A percentile compares a stretch with the other conserved stretches of the same genome.
Evolutionary conservation across 1,140 invertebrate genomes (phyloP).

Genomic region (Chironomus tepperi): DNA sequence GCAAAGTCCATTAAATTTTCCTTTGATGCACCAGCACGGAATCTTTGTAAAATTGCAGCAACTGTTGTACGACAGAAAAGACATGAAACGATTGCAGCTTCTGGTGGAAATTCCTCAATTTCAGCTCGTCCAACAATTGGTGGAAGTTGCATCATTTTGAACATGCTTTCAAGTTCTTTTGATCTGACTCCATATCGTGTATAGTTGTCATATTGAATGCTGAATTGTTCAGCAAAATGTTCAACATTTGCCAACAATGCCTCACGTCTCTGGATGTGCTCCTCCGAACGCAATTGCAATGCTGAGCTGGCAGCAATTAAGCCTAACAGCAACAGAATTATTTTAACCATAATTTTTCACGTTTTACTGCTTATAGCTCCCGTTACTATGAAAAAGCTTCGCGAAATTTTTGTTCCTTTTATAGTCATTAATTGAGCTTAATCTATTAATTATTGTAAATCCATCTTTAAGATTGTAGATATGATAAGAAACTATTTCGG

Average conservation of each 20-base stretch:
- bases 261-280: not conserved
- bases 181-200: not conserved
- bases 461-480: too few relatives aligned
- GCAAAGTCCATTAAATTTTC: not conserved
- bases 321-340: not conserved
- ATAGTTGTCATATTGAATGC: not conserved
- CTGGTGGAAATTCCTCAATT: not conserved
- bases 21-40: not conserved
- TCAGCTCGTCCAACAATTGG: not conserved
- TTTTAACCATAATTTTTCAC: not conserved
- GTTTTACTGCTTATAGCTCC: not conserved
- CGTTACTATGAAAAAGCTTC: not conserved
- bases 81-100: not conserved
- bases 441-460: too few relatives aligned
- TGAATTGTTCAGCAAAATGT: not conserved
- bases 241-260: not conserved
- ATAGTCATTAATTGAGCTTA: too few relatives aligned
- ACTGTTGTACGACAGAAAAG: not conserved
- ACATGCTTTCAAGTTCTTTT: not conserved
- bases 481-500: too few relatives aligned
- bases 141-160: not conserved
- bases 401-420: not conserved
- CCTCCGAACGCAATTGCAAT: not conserved
- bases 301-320: not conserved
- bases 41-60: not conserved